Evolutionary conservation across 1,140 invertebrate species (phyloP).

Genomic region (Brachionus asplanchnoidis): DNA sequence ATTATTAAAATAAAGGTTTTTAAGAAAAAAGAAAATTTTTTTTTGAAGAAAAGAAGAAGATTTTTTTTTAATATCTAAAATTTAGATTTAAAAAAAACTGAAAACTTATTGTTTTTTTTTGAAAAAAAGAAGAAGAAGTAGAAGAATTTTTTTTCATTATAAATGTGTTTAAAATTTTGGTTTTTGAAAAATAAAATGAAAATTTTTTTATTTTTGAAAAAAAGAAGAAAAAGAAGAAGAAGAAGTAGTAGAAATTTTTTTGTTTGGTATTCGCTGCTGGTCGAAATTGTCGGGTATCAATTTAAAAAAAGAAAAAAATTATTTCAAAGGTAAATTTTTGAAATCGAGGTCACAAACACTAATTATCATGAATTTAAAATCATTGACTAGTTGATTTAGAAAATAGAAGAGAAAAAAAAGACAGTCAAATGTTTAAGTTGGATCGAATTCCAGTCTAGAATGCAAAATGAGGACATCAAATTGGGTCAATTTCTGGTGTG

Average conservation of each 20-base stretch:
- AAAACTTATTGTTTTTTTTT: too few species aligned
- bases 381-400: conserved; percentile 26
- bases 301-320: background rate
- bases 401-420: background rate
- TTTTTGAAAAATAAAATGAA: background rate
- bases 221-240: background rate
- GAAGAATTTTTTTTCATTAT: background rate
- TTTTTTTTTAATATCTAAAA: too few species aligned
- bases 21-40: too few species aligned
- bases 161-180: background rate
- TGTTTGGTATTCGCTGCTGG: conserved; percentile 16
- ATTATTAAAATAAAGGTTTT: too few species aligned
- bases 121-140: too few species aligned
- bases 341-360: conserved; percentile 20
- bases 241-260: background rate
- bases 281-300: conserved; percentile 15
- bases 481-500: conserved; percentile 16
- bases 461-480: background rate
- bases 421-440: conserved; percentile 29
- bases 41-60: too few species aligned
- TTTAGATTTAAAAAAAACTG: too few species aligned
- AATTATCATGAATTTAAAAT: conserved; percentile 33
- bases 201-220: background rate
- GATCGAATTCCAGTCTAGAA: conserved; percentile 20
- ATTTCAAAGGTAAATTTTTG: background rate